These are phyloP conservation scores for Penaeus indicus DNA, from an alignment of 1,140 invertebrate genomes.

Conservation along the genomic window DNA sequence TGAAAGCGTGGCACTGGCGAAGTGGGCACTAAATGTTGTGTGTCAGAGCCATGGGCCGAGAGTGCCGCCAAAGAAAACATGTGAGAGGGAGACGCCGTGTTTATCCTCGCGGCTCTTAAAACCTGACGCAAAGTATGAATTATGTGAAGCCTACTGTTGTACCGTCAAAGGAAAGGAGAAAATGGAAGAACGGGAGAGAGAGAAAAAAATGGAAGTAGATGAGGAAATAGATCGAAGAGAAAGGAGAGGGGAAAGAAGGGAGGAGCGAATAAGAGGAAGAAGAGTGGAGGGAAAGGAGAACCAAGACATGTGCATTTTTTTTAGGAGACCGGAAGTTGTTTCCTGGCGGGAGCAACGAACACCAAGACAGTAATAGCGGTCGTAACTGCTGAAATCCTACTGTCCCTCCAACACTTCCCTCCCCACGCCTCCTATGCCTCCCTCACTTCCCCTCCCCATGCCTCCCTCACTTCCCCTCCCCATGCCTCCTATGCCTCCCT, in stretches of 20 bases:
- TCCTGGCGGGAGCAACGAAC: background rate
- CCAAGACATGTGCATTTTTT: background rate
- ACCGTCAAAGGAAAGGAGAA: background rate
- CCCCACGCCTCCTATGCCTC: background rate
- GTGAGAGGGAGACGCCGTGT: too few relatives aligned
- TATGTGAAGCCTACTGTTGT: too few relatives aligned
- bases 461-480: background rate
- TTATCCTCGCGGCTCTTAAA: too few relatives aligned
- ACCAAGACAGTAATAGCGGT: background rate
- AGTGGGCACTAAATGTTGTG: too few relatives aligned
- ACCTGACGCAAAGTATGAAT: too few relatives aligned
- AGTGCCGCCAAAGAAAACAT: too few relatives aligned
- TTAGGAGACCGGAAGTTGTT: background rate
- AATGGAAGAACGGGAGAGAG: background rate
- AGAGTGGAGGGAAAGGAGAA: background rate
- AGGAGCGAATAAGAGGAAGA: background rate
- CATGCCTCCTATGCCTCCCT: too few relatives aligned
- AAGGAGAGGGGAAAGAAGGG: background rate
- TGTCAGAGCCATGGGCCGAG: too few relatives aligned
- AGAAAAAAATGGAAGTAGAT: background rate
- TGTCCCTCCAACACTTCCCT: background rate
- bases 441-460: background rate
- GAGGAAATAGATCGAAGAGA: background rate
- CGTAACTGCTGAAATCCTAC: background rate
- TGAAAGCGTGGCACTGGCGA: too few relatives aligned